Percentiles rank a stretch among this genome's conserved stretches.
These are phyloP conservation scores for Drosophila sturtevanti DNA, from an alignment of 1,140 invertebrate genomes.

Conservation along the genomic window DNA sequence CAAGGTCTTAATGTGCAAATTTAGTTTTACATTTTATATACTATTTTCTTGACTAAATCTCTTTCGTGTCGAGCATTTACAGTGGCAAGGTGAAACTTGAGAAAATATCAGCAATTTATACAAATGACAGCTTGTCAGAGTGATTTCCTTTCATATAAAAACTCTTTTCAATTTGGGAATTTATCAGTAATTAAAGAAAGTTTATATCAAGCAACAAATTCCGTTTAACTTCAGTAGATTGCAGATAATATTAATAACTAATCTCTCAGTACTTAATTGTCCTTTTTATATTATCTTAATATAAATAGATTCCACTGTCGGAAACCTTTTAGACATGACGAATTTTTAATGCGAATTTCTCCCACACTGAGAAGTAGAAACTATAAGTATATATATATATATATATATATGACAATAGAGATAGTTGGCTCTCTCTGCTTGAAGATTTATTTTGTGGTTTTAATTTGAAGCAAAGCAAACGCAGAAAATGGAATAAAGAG, in stretches of 20 bases:
- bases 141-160: not conserved
- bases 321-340: conserved; percentile 70
- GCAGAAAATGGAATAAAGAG: not conserved
- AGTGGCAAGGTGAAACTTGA: conserved; percentile 17
- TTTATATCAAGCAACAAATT: too few relatives aligned
- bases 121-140: not conserved
- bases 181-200: too few relatives aligned
- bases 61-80: conserved; percentile 23
- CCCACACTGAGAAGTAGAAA: conserved; percentile 55
- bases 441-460: conserved; percentile 77
- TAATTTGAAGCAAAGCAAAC: conserved; percentile 6
- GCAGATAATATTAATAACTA: too few relatives aligned
- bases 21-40: conserved; percentile 80
- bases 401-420: too few relatives aligned
- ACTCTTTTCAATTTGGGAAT: too few relatives aligned
- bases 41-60: conserved; percentile 45
- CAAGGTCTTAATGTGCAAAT: conserved; percentile 73
- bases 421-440: conserved; percentile 42
- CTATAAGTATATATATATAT: conserved; percentile 47
- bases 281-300: too few relatives aligned
- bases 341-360: conserved; percentile 77
- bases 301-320: conserved; percentile 67
- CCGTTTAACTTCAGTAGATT: too few relatives aligned
- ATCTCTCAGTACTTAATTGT: too few relatives aligned
- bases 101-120: conserved; percentile 13